Conservation (phyloP, 2,113 vertebrate species). For the Kryptolebias marmoratus region DNA sequence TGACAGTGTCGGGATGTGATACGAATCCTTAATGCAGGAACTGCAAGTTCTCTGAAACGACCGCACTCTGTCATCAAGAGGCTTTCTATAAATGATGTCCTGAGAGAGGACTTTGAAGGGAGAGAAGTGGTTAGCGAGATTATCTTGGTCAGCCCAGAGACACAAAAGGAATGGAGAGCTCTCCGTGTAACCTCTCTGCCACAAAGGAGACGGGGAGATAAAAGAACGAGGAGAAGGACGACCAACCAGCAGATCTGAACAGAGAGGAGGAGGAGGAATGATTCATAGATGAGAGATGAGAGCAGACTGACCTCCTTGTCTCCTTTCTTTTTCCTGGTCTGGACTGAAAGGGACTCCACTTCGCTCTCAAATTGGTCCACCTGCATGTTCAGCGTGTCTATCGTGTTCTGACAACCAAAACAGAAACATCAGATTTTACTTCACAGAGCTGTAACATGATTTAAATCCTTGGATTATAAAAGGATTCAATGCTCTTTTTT, state of each 20-base stretch:
- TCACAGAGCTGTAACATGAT: no score
- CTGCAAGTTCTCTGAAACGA: slow-evolving; percentile 1
- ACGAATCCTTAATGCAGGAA: neutral
- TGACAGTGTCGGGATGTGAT: neutral
- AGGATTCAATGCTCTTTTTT: neutral
- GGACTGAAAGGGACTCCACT: slow-evolving; percentile 90
- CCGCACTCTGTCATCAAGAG: neutral
- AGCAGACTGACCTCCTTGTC: slow-evolving; percentile 87
- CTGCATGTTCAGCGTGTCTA: slow-evolving; percentile 93
- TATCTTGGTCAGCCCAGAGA: neutral
- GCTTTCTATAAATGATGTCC: slow-evolving; percentile 11
- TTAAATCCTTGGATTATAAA: neutral
- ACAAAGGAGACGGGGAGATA: slow-evolving; percentile 21
- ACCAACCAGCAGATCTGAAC: slow-evolving; percentile 1
- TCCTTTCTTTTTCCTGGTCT: slow-evolving; percentile 91
- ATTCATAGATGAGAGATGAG: neutral
- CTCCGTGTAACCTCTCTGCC: neutral
- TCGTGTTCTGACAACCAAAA: slow-evolving; percentile 80
- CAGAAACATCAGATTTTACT: no score
- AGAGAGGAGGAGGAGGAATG: slow-evolving; percentile 19
- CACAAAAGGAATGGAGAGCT: slow-evolving; percentile 31
- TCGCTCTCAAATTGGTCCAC: slow-evolving; percentile 96
- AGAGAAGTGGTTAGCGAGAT: slow-evolving; percentile 24
- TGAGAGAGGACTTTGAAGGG: slow-evolving; percentile 16
- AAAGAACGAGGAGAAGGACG: slow-evolving; percentile 9